Base-by-base conservation (phyloP, 1,140 invertebrate genomes). In the Metopolophium dirhodum region DNA sequence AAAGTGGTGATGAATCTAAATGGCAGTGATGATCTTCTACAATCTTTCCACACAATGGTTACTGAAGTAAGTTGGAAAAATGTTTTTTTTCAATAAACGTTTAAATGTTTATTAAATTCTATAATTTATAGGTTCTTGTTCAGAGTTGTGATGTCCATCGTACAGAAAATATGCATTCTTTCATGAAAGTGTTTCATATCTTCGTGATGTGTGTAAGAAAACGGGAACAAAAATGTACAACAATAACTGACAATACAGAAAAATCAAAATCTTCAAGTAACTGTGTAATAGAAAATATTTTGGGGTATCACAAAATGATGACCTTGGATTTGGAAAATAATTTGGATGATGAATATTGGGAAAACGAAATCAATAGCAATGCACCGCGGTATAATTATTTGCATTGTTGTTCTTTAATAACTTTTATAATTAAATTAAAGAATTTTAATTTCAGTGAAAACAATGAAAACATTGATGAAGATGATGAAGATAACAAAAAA, bases 181-280 rank as follows among this genome's bases (percentile, higher is more conserved):
- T 96, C 94, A 94, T 97, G 20, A 96, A 96, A 95, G 96, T 97
- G 49, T 97, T 97, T 94, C 95, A 96, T 91, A 96, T 96, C 7
- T 97, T 97, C 95, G 94, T 96, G 0, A 94, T 95, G 22, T 96
- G 96, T 93, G 95, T 97, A 57, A 95, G 95, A 90, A 95, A 95
- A 91, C 96, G 96, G 96, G 94, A 95, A 18, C 77, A 83, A 57
- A 91, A 93, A 22, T 37, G 26, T 30, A 54, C 26, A 30, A 0
- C 91, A 49, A 37, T 20, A 85, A 41, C 37, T 83, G 49, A 92
- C 20, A 8, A 23, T n/a, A 0, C 9, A n/a, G 45, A 82, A 35
- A 49, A 82, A 30, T 37, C 7, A 14, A 49, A 92, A 35, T 22
- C 77, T 82, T 83, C 45, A 26, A 82, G 23, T 77, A 26, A 82